phyloP scores from a whole-genome alignment of 2,797 vertebrate genomes.

The Lagodon rhomboides region DNA sequence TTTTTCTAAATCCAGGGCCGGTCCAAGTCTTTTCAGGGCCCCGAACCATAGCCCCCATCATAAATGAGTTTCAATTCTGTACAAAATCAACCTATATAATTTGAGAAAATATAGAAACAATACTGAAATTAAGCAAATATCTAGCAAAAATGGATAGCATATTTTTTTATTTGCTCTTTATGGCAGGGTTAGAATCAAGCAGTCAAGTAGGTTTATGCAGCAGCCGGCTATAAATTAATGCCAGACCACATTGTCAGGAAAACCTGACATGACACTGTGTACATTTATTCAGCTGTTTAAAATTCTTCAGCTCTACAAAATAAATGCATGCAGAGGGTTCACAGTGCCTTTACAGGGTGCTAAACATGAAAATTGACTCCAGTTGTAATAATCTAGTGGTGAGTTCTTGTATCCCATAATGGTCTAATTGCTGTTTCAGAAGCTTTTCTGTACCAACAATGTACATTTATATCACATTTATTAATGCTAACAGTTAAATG shows the following conservation, averaged over 20 bases:
- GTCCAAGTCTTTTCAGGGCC: neutral
- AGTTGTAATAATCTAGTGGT: neutral
- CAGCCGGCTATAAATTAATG: neutral
- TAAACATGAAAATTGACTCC: neutral
- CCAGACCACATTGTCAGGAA: neutral
- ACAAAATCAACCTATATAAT: neutral
- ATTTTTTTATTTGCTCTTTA: neutral
- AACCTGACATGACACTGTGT: neutral
- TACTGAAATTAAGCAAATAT: neutral
- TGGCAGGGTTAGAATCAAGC: neutral
- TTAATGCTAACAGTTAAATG: neutral
- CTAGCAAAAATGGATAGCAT: neutral
- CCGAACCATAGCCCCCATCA: neutral
- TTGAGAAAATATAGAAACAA: neutral
- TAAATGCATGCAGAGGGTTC: neutral
- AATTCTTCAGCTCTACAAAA: neutral
- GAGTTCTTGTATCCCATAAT: neutral
- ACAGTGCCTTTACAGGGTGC: too few relatives aligned
- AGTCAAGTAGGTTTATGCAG: neutral
- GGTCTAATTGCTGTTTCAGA: constrained; percentile 1
- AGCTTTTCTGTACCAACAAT: neutral
- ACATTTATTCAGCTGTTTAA: neutral
- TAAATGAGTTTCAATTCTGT: neutral
- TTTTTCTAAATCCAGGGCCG: neutral
- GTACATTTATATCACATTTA: neutral